phyloP scores from a whole-genome alignment of 1,140 invertebrate species.

The Pararge aegeria region DNA sequence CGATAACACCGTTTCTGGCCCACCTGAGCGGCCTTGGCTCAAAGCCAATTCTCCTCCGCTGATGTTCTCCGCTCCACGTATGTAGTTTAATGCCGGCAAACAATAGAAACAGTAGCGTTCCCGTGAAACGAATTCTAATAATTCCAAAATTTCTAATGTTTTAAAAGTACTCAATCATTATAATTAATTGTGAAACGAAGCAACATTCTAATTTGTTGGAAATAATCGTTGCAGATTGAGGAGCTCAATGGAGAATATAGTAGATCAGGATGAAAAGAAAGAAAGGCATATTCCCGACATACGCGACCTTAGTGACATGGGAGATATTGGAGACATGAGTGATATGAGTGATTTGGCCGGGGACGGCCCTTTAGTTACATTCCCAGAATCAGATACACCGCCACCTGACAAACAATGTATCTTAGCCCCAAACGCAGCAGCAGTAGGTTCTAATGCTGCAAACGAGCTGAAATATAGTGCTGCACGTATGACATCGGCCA shows the following conservation, averaged over 20 bases:
- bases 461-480: conserved; percentile 83
- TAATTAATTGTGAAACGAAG: neutral
- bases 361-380: conserved; percentile 85
- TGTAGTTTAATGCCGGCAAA: conserved; percentile 72
- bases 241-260: conserved; percentile 84
- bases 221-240: conserved; percentile 74
- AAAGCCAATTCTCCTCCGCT: conserved; percentile 65
- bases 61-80: conserved; percentile 56
- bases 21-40: conserved; percentile 74
- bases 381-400: conserved; percentile 88
- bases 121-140: conserved; percentile 23
- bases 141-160: conserved; percentile 1
- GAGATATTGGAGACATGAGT: conserved; percentile 65
- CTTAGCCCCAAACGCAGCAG: conserved; percentile 53
- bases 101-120: conserved; percentile 66
- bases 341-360: conserved; percentile 77
- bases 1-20: conserved; percentile 60
- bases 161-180: no score
- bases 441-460: conserved; percentile 60
- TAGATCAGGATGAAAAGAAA: conserved; percentile 76
- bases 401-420: conserved; percentile 77
- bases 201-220: conserved; percentile 1
- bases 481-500: conserved; percentile 90
- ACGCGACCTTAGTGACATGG: conserved; percentile 78
- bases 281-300: conserved; percentile 70